Base-by-base conservation (phyloP, 2,888 invertebrate species). In the Chloromyia formosa region DNA sequence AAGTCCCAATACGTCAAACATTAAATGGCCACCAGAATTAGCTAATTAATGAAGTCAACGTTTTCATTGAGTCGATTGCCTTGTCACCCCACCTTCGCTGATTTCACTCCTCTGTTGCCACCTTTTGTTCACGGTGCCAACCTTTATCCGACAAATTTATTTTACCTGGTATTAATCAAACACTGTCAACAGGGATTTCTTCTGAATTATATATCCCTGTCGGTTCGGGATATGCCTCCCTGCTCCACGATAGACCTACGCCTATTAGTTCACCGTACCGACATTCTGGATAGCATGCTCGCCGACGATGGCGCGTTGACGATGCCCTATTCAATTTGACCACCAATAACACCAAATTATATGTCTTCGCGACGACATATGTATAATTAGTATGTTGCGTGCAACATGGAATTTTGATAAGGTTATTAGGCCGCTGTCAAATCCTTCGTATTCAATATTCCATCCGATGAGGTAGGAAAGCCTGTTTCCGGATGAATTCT, bases 111-210 rank as follows among this genome's bases (percentile, higher is more conserved):
- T 35, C 12, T 10, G 16, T 49, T 49, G 16, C 16, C 12, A 10
- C 49, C 12, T 49, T 49, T 49, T n/a, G 3, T 49, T n/a, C 49
- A n/a, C 16, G 12, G 49, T 49, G 49, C 49, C 16, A 3, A n/a
- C 49, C 49, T 49, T n/a, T 49, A 49, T 3, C 16, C 16, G 12
- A 12, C 49, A 12, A 49, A 49, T 12, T n/a, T 49, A 49, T 49
- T n/a, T 49, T 49, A 3, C 49, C 12, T 3, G 49, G 49, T 49
- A 49, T 49, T 49, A 49, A 49, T 49, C 49, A 49, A 49, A 49
- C 12, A 49, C 49, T 49, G 49, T 49, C 49, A 49, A 49, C 49
- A 49, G 49, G 49, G 49, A 49, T 49, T 49, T 49, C 49, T 49
- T n/a, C 12, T n/a, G 16, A 49, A 49, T 49, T 49, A 49, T 49